Percentiles rank a stretch among this genome's conserved stretches.
Conservation (phyloP, 2,888 invertebrate genomes). For the Mystacides longicornis region DNA sequence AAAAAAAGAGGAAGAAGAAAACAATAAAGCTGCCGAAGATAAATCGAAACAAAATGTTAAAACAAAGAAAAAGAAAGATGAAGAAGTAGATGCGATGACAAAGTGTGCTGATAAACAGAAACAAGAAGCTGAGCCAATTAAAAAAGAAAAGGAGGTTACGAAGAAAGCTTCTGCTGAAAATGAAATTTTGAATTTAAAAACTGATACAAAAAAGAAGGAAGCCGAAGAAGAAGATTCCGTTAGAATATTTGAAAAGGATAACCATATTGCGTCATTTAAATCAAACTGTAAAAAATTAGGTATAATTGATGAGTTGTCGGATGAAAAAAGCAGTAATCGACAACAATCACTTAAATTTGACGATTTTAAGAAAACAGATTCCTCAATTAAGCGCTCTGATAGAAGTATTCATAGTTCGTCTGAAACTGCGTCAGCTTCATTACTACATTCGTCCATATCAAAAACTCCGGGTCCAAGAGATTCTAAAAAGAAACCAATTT, state of each 20-base stretch:
- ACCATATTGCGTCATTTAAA: no score
- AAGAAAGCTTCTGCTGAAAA: background rate
- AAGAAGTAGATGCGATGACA: background rate
- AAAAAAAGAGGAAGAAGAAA: slow-evolving; percentile 14
- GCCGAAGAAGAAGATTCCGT: background rate
- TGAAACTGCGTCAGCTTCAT: slow-evolving; percentile 7
- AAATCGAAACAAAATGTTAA: background rate
- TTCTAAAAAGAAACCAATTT: slow-evolving; percentile 62
- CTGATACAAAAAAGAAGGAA: background rate
- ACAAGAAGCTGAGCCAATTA: background rate
- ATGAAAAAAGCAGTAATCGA: slow-evolving; percentile 1
- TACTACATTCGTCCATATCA: slow-evolving; percentile 9
- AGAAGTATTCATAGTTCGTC: slow-evolving; percentile 16
- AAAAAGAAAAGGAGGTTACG: background rate
- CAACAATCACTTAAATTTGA: slow-evolving; percentile 4
- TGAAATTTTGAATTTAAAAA: background rate
- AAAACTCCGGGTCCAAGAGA: slow-evolving; percentile 37
- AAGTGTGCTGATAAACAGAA: background rate
- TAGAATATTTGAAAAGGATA: background rate
- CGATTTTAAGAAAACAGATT: slow-evolving; percentile 13
- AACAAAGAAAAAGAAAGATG: background rate
- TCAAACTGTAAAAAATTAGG: background rate
- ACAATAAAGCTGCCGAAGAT: background rate
- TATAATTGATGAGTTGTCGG: no score
- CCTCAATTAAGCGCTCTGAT: slow-evolving; percentile 9